Percentiles rank a stretch among this genome's conserved stretches.
Conservation (phyloP, 2,113 vertebrate species). For the Mus musculus region GRCm39 chr2:163671001-163671500, state of each 20-base stretch:
- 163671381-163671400: too few relatives aligned
- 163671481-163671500: neutral
- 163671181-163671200: neutral
- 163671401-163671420: neutral
- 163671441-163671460: neutral
- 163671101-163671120: neutral
- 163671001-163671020: neutral
- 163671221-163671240: neutral
- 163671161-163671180: neutral
- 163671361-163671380: neutral
- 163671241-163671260: neutral
- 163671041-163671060: rapidly evolving
- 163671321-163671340: too few relatives aligned
- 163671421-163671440: neutral
- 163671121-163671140: neutral
- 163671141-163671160: neutral
- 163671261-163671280: neutral
- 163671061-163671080: neutral
- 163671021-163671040: conserved; percentile 38
- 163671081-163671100: neutral
- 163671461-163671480: neutral
- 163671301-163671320: neutral
- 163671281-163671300: neutral
- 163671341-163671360: too few relatives aligned
- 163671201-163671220: neutral